Percentiles rank a stretch among this genome's conserved stretches.
These are phyloP conservation scores for Apistogramma diplotaenia DNA, from an alignment of 2,113 vertebrate genomes.

Conservation along the genomic window DNA sequence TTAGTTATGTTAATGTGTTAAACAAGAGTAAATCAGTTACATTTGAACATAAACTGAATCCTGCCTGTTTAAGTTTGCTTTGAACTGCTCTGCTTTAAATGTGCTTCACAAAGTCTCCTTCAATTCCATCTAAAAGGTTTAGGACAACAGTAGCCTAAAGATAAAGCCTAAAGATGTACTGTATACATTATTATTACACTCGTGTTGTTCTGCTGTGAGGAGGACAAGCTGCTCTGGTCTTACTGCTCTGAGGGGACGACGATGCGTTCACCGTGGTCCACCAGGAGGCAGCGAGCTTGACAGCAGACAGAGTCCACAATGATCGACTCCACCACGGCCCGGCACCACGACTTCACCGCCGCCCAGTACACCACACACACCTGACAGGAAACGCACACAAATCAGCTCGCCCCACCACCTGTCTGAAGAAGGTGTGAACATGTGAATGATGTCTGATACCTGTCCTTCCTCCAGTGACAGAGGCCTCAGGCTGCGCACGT, in stretches of 20 bases:
- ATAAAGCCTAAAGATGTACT: neutral
- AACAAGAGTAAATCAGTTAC: neutral
- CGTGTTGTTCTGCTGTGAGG: fast-evolving
- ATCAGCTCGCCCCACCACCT: fast-evolving
- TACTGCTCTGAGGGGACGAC: constrained; percentile 65
- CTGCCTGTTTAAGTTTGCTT: too few relatives aligned
- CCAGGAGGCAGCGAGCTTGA: constrained; percentile 65
- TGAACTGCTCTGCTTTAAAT: neutral
- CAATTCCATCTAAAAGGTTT: too few relatives aligned
- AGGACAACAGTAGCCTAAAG: neutral
- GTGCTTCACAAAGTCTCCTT: neutral
- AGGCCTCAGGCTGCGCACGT: constrained; percentile 48
- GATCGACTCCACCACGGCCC: constrained; percentile 69
- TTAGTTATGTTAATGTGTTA: neutral
- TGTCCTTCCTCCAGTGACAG: constrained; percentile 54
- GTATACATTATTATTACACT: neutral
- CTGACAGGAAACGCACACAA: constrained; percentile 34
- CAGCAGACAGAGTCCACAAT: constrained; percentile 13
- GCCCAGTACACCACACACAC: constrained; percentile 73
- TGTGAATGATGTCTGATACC: constrained; percentile 26
- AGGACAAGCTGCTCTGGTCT: neutral
- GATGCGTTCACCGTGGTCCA: constrained; percentile 72
- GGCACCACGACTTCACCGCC: constrained; percentile 68
- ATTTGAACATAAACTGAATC: neutral
- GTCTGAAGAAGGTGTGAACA: neutral